Evolutionary conservation across 2,888 invertebrate species (phyloP), one percentile per base, ranked within the genome.

Genomic region (Drosophila birchii): DNA sequence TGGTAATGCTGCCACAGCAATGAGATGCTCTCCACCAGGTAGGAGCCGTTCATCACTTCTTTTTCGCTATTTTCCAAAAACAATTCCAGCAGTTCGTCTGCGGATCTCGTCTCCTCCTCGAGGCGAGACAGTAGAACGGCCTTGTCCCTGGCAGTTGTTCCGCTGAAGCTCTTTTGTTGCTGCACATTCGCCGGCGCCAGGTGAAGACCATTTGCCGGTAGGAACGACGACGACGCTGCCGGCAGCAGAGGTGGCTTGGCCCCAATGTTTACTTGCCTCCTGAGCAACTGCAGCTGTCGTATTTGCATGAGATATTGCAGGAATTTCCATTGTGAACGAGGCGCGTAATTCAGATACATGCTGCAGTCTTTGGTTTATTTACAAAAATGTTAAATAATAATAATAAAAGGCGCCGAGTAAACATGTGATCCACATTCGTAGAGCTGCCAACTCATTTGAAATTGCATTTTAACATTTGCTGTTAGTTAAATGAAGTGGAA

Each of bases 351-450:
- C 0, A 79, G 57, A 61, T 81, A 90, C 90, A 90, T 90, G 44
- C 1, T 51, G 36, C 6, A n/a, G 3, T 23, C 36, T 12, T 23
- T 16, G 6, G 61, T 80, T 73, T 54, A 87, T 87, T 77, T 70
- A 88, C 64, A 29, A 76, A 76, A 56, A 55, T 54, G 76, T 88
- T 86, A 80, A 89, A 86, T 82, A 88, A 80, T 75, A 80, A 74
- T 62, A 80, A 72, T 67, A 59, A 57, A 76, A 18, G 66, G 44
- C 63, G 60, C 59, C 54, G 61, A 59, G 51, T 45, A 36, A 34
- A 39, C 80, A 69, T 59, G 57, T 51, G 51, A 68, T 26, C 26
- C 26, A 26, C 26, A 26, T 5, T 5, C 4, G 26, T 26, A 18
- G 58, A 9, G 36, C 53, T 51, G 36, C 51, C 26, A 58, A 26